Evolutionary conservation across 2,888 invertebrate species (phyloP), one percentile per base, ranked within the genome.

Genomic region (Cyaniris semiargus): DNA sequence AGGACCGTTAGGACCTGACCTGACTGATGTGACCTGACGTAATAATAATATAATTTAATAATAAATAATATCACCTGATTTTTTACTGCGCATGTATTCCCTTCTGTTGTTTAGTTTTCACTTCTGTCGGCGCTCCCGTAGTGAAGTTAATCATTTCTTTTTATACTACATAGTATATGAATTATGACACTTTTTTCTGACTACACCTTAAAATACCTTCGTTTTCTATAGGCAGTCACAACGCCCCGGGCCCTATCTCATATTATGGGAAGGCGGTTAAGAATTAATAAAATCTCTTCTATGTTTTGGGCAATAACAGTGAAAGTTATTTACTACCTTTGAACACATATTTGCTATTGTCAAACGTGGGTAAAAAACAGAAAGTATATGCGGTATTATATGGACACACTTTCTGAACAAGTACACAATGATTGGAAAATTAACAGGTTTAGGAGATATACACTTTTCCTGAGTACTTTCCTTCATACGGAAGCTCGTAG

Each of bases 351-450:
- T 66, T 66, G 27, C 66, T 66, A 18, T 66, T 27, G 27, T 66
- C 66, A 66, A 66, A 18, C 66, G 66, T n/a, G n/a, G n/a, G n/a
- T 66, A 66, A 66, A 66, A 66, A 66, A 66, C 66, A 31, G 66
- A 66, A 66, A 66, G 66, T 60, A 23, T 66, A 18, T 18, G 4
- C 18, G 53, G 18, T 53, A 53, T 53, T 4, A 18, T 53, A 66
- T 66, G 66, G 66, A 66, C 66, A 66, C 66, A 66, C 66, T 66
- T 66, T 66, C 66, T 66, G 66, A 66, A 66, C 66, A 31, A 66
- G 66, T 31, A 66, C 66, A 66, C 66, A 66, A 66, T 18, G 66
- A 66, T 66, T 66, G 66, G 27, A 66, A 66, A 66, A 66, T 27
- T 31, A 66, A 18, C 66, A 27, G 66, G 27, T 66, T 66, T 66